These are phyloP conservation scores for Scaptomyza flava DNA, from an alignment of 2,888 invertebrate species.

Conservation along the genomic window DNA sequence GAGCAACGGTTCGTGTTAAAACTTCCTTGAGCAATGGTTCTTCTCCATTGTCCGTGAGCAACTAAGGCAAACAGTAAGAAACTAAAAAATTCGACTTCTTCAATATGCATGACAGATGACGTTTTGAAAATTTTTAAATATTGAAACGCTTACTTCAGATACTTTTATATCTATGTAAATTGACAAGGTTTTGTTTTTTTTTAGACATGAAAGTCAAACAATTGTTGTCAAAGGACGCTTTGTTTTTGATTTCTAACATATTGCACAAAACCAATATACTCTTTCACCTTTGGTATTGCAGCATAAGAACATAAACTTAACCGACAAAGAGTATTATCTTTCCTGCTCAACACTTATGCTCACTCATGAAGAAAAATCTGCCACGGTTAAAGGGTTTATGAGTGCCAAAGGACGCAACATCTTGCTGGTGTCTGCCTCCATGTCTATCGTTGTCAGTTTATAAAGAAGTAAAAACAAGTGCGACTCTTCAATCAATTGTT, in stretches of 20 bases:
- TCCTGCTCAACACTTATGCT: conserved; percentile 2
- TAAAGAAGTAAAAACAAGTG: conserved; percentile 20
- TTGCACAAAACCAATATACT: no score
- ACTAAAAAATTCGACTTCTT: not conserved
- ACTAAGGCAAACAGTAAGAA: conserved; percentile 3
- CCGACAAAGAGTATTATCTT: conserved; percentile 20
- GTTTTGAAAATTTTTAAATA: not conserved
- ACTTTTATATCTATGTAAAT: not conserved
- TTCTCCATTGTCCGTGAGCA: not conserved
- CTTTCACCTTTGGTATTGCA: no score
- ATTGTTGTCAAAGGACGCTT: no score
- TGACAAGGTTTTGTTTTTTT: no score
- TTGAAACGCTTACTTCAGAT: not conserved
- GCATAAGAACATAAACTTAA: conserved; percentile 10
- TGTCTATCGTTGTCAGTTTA: not conserved
- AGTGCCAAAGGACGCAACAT: conserved; percentile 41
- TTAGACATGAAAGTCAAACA: no score
- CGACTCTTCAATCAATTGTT: conserved; percentile 13
- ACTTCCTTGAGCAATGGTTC: conserved; percentile 26
- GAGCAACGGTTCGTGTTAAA: conserved; percentile 33
- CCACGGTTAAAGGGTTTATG: conserved; percentile 50
- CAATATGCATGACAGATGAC: conserved; percentile 3
- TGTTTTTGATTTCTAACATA: no score
- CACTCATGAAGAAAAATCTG: conserved; percentile 45
- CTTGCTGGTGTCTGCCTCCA: not conserved